Conservation (phyloP, 2,888 invertebrate genomes). For the Unio pictorum region DNA sequence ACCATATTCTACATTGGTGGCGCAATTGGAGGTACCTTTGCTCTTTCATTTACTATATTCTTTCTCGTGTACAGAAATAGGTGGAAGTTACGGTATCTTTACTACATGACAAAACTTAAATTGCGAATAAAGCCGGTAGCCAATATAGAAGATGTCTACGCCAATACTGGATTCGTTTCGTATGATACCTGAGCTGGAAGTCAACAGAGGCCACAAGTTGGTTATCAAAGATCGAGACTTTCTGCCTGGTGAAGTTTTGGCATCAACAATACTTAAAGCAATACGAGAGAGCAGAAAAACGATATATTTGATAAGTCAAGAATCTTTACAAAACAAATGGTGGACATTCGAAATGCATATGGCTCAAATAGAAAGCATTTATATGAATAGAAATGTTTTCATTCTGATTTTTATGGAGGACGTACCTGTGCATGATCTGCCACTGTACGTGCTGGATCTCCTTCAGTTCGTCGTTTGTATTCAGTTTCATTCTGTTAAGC, state of each 20-base stretch:
- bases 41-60: constrained; percentile 11
- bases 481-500: no score
- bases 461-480: no score
- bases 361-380: constrained; percentile 36
- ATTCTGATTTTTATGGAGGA: constrained; percentile 32
- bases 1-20: constrained; percentile 8
- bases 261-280: constrained; percentile 40
- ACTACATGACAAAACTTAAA: constrained; percentile 31
- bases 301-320: constrained; percentile 34
- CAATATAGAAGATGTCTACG: constrained; percentile 16
- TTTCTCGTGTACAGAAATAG: constrained; percentile 17
- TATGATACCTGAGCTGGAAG: constrained; percentile 36
- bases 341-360: constrained; percentile 51
- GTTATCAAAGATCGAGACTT: constrained; percentile 41
- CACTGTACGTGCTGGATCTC: constrained; percentile 11
- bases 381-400: constrained; percentile 26
- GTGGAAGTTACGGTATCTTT: constrained; percentile 28
- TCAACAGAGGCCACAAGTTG: constrained; percentile 11
- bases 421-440: constrained; percentile 22
- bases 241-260: constrained; percentile 37
- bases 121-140: constrained; percentile 2
- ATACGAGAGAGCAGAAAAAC: constrained; percentile 44
- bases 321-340: constrained; percentile 38
- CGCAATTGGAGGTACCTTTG: constrained; percentile 10
- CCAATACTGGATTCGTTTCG: constrained; percentile 44